phyloP scores from a whole-genome alignment of 2,888 invertebrate species.

The Caenorhabditis sp. region DNA sequence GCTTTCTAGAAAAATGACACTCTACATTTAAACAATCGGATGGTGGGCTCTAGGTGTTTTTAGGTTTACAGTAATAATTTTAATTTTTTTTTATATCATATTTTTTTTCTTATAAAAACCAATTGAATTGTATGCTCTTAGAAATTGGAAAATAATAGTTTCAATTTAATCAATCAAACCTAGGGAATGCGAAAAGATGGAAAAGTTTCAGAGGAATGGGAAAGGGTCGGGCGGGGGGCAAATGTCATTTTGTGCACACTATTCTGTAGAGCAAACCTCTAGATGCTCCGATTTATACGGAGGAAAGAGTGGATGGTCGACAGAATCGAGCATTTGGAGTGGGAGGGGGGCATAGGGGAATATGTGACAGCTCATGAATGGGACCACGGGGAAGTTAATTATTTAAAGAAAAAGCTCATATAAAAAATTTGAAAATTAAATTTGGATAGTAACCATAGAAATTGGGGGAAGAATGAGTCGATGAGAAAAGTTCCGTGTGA shows the following conservation, averaged over 20 bases:
- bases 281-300: constrained; percentile 8
- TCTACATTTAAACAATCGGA: constrained; percentile 38
- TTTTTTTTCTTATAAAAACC: constrained; percentile 8
- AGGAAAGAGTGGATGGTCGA: constrained; percentile 37
- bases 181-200: constrained; percentile 18
- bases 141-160: neutral
- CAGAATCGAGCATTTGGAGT: constrained; percentile 34
- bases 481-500: constrained; percentile 15
- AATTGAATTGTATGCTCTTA: constrained; percentile 40
- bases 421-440: constrained; percentile 27
- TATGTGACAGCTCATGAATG: constrained; percentile 47
- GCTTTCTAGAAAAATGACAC: constrained; percentile 35
- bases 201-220: constrained; percentile 25
- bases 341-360: constrained; percentile 13
- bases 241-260: constrained; percentile 62
- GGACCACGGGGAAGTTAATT: constrained; percentile 40
- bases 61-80: no score
- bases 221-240: constrained; percentile 30
- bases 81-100: neutral
- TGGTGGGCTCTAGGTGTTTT: no score
- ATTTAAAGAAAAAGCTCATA: constrained; percentile 59
- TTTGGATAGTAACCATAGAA: neutral
- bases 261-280: constrained; percentile 59
- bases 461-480: neutral
- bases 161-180: constrained; percentile 17